A percentile compares a stretch with the other conserved stretches of the same genome.
Evolutionary conservation across 2,113 vertebrate species (phyloP).

Genomic region (Stictonetta naevosa): DNA sequence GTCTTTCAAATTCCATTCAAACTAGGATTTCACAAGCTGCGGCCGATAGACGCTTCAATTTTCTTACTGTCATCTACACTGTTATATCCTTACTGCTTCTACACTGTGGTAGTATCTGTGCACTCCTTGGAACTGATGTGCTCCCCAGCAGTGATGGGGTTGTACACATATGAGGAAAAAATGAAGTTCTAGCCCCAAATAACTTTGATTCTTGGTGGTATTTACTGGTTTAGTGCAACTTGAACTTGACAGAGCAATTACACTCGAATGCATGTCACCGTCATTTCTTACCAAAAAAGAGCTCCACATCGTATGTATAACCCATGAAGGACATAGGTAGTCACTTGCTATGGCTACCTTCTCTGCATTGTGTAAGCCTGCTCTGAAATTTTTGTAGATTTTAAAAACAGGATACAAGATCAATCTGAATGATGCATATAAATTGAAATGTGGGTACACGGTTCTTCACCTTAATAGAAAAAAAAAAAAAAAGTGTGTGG

Average conservation of each 20-base stretch:
- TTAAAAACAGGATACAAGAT: neutral
- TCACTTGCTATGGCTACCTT: neutral
- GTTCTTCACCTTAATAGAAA: neutral
- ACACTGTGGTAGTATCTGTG: neutral
- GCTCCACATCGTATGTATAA: neutral
- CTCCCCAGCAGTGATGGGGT: neutral
- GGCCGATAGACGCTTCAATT: neutral
- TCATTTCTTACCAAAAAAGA: neutral
- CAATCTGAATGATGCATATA: neutral
- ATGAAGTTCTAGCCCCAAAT: neutral
- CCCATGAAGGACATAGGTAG: neutral
- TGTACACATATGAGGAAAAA: neutral
- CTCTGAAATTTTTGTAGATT: neutral
- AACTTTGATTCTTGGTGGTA: neutral
- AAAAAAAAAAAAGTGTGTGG: neutral
- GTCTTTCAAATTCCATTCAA: constrained; percentile 12
- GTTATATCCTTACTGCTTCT: neutral
- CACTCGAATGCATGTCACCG: neutral
- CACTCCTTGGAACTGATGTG: neutral
- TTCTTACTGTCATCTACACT: neutral
- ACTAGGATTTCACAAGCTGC: neutral
- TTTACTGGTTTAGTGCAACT: neutral
- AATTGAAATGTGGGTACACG: neutral
- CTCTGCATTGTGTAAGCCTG: neutral
- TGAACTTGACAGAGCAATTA: neutral